Percentiles rank a stretch among this genome's conserved stretches.
phyloP scores from a whole-genome alignment of 2,888 invertebrate genomes.

The Himalopsyche tibetana region DNA sequence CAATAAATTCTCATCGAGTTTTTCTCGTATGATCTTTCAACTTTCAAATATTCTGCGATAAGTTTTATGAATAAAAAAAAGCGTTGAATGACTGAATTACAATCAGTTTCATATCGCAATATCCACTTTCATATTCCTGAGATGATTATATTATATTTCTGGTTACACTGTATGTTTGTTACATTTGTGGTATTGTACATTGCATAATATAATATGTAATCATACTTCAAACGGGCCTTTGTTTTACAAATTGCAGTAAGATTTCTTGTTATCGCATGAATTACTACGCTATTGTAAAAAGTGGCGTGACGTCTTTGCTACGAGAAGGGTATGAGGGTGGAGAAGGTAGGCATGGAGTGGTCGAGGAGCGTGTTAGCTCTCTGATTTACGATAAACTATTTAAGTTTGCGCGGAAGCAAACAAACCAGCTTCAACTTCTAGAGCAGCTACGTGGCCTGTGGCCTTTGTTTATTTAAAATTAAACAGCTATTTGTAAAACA shows the following conservation, averaged over 20 bases:
- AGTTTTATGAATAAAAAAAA: too few relatives aligned
- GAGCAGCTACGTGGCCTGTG: not conserved
- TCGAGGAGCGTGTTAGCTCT: constrained; percentile 28
- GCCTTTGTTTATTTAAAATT: constrained; percentile 18
- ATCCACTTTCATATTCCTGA: not conserved
- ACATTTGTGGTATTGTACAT: not conserved
- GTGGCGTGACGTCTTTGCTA: constrained; percentile 24
- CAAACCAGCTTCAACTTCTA: constrained; percentile 2
- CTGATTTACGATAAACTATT: constrained; percentile 34
- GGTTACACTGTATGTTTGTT: not conserved
- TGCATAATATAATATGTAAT: not conserved
- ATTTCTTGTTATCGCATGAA: constrained; percentile 22
- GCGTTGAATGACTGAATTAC: too few relatives aligned
- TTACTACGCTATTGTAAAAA: constrained; percentile 1
- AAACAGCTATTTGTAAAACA: not conserved
- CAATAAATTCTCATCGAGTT: too few relatives aligned
- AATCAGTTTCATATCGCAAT: not conserved
- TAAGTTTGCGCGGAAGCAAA: constrained; percentile 22
- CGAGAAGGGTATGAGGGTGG: not conserved
- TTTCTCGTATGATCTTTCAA: too few relatives aligned
- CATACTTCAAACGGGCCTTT: not conserved
- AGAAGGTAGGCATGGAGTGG: not conserved
- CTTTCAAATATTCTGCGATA: too few relatives aligned
- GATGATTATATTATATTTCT: not conserved
- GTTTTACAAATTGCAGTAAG: not conserved